Evolutionary conservation across 2,113 vertebrate species (phyloP), one percentile per base, ranked within the genome.

Genomic region (Semicossyphus pulcher): DNA sequence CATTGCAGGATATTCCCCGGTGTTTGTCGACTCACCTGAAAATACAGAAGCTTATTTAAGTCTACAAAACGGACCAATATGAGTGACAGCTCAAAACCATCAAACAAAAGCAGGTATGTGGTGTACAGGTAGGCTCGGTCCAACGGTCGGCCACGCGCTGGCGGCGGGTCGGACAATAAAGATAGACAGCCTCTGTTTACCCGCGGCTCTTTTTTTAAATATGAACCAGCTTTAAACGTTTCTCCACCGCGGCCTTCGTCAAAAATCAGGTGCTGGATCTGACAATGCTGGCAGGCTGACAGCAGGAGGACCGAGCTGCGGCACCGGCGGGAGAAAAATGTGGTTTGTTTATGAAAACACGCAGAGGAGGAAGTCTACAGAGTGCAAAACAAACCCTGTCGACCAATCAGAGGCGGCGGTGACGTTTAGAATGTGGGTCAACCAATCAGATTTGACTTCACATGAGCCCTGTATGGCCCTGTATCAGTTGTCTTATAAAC

Each of bases 271-370:
- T 20, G 64, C 67, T 14, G 21, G 25, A 10, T 23, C 29, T 7
- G 20, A 72, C 47, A 58, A 71, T 29, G 42, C 29, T 77, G 68
- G 51, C 72, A 52, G 12, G 7, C 49, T 41, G 60, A 47, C 76
- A 71, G 47, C 18, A 20, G 34, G 7, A 52, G 18, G 47, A 52
- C 66, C 23, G 63, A 45, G 45, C 53, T 4, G 53, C 29, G 45
- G 76, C 59, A 39, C 28, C 44, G 60, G 60, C 53, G 53, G 56
- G 58, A 78, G 77, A 69, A 80, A 82, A 75, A 82, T 81, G 41
- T 39, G 59, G 71, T 89, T 91, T 93, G 91, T 93, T 93, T 93
- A 93, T 85, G 68, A 90, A 89, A 89, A 89, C 90, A 87, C 89
- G 57, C 86, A 80, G 64, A 84, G 73, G 80, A 89, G 91, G 88